Percentiles rank a stretch among this genome's conserved stretches.
phyloP scores from a whole-genome alignment of 2,888 invertebrate genomes.

The Notodonta ziczac region DNA sequence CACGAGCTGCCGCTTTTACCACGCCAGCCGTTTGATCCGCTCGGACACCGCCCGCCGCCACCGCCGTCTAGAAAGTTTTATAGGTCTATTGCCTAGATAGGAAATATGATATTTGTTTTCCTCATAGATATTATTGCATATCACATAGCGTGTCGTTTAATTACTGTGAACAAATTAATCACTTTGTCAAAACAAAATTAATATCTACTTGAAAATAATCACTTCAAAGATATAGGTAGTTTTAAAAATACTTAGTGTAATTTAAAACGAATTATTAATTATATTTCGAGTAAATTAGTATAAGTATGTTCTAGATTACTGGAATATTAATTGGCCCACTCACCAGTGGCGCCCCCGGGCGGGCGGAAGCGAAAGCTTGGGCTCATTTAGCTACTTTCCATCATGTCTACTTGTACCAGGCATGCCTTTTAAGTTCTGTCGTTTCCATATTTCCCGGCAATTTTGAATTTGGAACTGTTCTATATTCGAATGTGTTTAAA shows the following conservation, averaged over 20 bases:
- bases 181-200: not conserved
- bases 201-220: too few species aligned
- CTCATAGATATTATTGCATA: not conserved
- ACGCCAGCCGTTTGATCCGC: constrained; percentile 39
- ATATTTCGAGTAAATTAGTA: too few species aligned
- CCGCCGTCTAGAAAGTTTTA: constrained; percentile 56
- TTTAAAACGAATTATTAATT: too few species aligned
- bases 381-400: constrained; percentile 47
- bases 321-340: not conserved
- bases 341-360: constrained; percentile 51
- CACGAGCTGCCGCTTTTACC: constrained; percentile 74
- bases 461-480: too few species aligned
- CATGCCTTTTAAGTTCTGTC: too few species aligned
- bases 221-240: too few species aligned
- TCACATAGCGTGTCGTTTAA: not conserved
- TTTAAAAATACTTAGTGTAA: too few species aligned
- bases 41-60: too few species aligned
- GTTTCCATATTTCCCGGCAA: too few species aligned
- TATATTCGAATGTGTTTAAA: too few species aligned
- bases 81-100: constrained; percentile 17
- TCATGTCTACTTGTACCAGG: not conserved
- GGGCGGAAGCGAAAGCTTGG: constrained; percentile 66
- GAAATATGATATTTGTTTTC: too few species aligned
- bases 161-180: not conserved
- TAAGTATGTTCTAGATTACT: too few species aligned